A percentile compares a stretch with the other conserved stretches of the same genome.
Conservation (phyloP, 2,888 invertebrate species). For the Ditula angustiorana region DNA sequence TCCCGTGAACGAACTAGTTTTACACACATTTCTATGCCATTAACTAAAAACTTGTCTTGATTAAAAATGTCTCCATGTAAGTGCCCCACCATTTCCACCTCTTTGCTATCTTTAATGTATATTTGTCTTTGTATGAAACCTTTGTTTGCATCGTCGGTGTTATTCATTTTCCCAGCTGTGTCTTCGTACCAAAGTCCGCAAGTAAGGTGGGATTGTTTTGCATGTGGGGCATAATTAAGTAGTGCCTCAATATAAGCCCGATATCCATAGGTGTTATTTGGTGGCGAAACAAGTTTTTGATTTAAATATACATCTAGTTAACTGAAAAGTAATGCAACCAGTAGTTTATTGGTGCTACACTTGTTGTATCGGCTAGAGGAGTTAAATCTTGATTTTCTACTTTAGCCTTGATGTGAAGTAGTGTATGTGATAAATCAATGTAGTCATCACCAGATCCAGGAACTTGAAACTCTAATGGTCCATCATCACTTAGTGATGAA, state of each 20-base stretch:
- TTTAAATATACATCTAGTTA: slow-evolving; percentile 48
- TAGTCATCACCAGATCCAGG: slow-evolving; percentile 52
- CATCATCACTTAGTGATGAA: slow-evolving; percentile 50
- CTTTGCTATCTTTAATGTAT: slow-evolving; percentile 37
- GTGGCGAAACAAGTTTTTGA: too few species aligned
- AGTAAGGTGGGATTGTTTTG: slow-evolving; percentile 45
- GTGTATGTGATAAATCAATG: slow-evolving; percentile 49
- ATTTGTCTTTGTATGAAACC: slow-evolving; percentile 43
- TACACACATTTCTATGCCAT: slow-evolving; percentile 37
- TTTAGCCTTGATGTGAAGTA: slow-evolving; percentile 46
- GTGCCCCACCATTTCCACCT: slow-evolving; percentile 47
- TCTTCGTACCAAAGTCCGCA: slow-evolving; percentile 47
- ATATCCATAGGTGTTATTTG: slow-evolving; percentile 48
- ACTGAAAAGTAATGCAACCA: too few species aligned
- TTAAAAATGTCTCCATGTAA: too few species aligned
- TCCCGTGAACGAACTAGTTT: slow-evolving; percentile 36
- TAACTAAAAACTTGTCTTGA: neutral
- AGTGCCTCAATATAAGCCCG: slow-evolving; percentile 48
- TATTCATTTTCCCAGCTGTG: slow-evolving; percentile 40
- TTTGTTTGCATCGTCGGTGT: slow-evolving; percentile 35
- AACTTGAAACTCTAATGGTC: slow-evolving; percentile 50
- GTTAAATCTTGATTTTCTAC: slow-evolving; percentile 44
- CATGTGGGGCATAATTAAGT: slow-evolving; percentile 50
- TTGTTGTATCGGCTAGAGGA: slow-evolving; percentile 18
- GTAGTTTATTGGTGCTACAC: slow-evolving; percentile 49